Base-by-base conservation (phyloP, 2,888 invertebrate species). In the Oscheius sp. region DNA sequence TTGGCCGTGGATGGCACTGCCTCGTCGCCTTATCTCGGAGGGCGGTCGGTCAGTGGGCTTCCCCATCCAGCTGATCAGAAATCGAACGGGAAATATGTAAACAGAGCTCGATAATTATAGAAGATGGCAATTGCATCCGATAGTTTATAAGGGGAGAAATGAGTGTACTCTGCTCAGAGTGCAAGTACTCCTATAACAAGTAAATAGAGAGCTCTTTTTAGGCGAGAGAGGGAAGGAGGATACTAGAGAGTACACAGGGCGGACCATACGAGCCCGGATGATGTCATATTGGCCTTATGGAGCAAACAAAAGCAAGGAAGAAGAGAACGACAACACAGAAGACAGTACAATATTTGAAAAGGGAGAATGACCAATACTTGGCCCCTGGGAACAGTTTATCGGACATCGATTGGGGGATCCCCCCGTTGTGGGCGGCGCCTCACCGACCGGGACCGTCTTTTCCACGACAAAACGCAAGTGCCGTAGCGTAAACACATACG, bases 311-410 rank as follows among this genome's bases (percentile, higher is more conserved):
- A 35, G 35, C 35, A 35, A 41, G 45, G 18, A 1, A 25, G 2
- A 61, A 13, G 23, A 43, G 25, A 43, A 59, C 35, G 13, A 21
- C 41, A 43, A 5, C 9, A 21, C 6, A 41, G 29, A 12, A 16
- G 35, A 59, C 13, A 18, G 59, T 16, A 59, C 55, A 23, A 18
- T 6, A 6, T 55, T 2, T 9, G 2, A 25, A 55, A 6, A 3
- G 35, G 35, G 9, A 35, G 35, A 35, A 35, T 61, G 61, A 61
- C 61, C 61, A 61, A 12, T 61, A 64, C 13, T 52, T 23, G 52
- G 25, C 66, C 27, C 66, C 66, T 66, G 66, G 52, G 66, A 66
- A 66, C 66, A 49, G 66, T 66, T 35, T 52, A 66, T 49, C 52
- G 13, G 27, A 16, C 52, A 66, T 66, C 66, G 66, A 66, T 66